phyloP scores from a whole-genome alignment of 2,113 vertebrate species.

The Daubentonia madagascariensis region DNA sequence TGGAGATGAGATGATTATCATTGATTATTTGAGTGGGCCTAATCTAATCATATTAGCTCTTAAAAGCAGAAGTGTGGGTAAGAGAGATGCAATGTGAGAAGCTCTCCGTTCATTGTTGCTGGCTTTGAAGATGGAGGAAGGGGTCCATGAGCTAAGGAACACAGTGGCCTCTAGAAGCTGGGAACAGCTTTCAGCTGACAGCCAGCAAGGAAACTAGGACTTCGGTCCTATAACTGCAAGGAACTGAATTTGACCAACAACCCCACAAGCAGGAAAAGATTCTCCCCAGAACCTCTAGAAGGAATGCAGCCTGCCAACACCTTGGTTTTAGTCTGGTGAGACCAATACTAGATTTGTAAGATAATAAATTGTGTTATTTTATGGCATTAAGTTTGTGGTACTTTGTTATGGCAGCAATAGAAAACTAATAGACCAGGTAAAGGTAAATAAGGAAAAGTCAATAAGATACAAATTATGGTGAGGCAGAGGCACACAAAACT shows the following conservation, averaged over 20 bases:
- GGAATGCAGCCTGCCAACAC: background rate
- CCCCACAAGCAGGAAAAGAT: background rate
- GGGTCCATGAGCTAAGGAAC: background rate
- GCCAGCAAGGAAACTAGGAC: background rate
- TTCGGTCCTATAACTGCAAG: background rate
- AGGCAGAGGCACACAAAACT: background rate
- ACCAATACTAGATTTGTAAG: background rate
- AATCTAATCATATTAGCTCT: background rate
- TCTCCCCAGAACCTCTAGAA: background rate
- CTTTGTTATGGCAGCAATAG: background rate
- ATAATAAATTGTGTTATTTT: background rate
- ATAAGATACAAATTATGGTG: background rate
- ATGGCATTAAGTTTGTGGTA: background rate
- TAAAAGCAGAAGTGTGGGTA: background rate
- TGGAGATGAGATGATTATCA: background rate
- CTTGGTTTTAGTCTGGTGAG: background rate
- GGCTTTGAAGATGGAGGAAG: background rate
- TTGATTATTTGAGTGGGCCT: background rate
- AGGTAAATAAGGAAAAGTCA: background rate
- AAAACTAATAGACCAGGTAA: background rate
- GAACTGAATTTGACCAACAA: background rate
- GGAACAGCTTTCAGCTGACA: background rate
- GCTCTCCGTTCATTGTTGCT: background rate
- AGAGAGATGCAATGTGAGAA: background rate
- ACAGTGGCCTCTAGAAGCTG: background rate